phyloP scores from a whole-genome alignment of 2,797 vertebrate species.

The Trematomus bernacchii region DNA sequence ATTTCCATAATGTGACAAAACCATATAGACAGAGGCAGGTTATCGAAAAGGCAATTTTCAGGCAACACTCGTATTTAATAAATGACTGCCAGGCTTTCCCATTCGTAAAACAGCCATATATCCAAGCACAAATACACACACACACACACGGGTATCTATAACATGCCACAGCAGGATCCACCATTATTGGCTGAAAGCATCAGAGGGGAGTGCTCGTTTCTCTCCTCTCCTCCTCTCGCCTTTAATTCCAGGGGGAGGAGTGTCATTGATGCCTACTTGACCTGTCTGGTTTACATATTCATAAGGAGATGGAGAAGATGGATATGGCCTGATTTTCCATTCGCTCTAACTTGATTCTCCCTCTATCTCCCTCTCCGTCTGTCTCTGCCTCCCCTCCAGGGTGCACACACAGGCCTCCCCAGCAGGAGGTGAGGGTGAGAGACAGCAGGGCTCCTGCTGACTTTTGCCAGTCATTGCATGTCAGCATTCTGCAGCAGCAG shows the following conservation, averaged over 20 bases:
- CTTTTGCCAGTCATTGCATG: slow-evolving; percentile 65
- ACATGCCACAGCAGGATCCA: slow-evolving; percentile 67
- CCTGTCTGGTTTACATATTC: slow-evolving; percentile 84
- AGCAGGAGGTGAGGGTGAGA: slow-evolving; percentile 77
- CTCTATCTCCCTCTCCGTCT: slow-evolving; percentile 51
- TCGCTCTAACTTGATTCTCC: slow-evolving; percentile 62
- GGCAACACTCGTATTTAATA: slow-evolving; percentile 79
- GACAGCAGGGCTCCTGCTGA: slow-evolving; percentile 69
- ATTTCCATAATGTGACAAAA: slow-evolving; percentile 83
- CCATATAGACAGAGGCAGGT: slow-evolving; percentile 67
- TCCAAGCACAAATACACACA: neutral
- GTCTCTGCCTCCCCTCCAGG: slow-evolving; percentile 45
- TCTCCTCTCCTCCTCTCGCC: slow-evolving; percentile 41
- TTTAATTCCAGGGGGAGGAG: slow-evolving; percentile 64
- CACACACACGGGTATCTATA: slow-evolving; percentile 20
- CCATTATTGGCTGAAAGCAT: slow-evolving; percentile 65
- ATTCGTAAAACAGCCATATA: slow-evolving; percentile 56
- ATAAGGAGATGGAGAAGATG: slow-evolving; percentile 77
- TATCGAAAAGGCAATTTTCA: slow-evolving; percentile 73
- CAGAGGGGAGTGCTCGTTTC: slow-evolving; percentile 41
- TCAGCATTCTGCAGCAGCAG: slow-evolving; percentile 66
- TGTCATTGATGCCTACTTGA: slow-evolving; percentile 81
- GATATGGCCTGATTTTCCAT: slow-evolving; percentile 66
- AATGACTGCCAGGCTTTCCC: slow-evolving; percentile 71
- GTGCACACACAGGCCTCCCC: slow-evolving; percentile 65